Conservation (phyloP, 2,888 invertebrate species). For the Drosophila acutilabella region DNA sequence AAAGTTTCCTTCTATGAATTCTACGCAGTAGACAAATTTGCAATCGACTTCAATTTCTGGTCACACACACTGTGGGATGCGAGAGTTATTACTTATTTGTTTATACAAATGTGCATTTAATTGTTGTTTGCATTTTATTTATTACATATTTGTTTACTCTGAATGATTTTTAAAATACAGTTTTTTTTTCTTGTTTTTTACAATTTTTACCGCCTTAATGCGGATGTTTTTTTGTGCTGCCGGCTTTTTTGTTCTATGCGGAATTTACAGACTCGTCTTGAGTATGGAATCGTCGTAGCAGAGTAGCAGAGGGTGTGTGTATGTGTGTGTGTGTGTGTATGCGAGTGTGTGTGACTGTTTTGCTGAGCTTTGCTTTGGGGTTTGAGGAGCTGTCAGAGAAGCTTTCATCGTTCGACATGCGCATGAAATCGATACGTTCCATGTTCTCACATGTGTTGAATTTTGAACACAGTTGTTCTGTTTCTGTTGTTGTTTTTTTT, state of each 20-base stretch:
- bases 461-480: conserved; percentile 28
- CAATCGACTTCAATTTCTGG: conserved; percentile 39
- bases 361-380: conserved; percentile 30
- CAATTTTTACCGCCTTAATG: conserved; percentile 44
- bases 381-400: background rate
- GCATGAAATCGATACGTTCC: conserved; percentile 74
- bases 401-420: conserved; percentile 52
- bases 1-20: conserved; percentile 10
- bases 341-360: conserved; percentile 9
- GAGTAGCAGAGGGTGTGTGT: conserved; percentile 1
- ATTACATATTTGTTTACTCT: conserved; percentile 46
- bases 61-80: conserved; percentile 13
- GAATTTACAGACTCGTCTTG: conserved; percentile 13
- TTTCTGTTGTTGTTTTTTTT: conserved; percentile 29
- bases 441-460: conserved; percentile 33
- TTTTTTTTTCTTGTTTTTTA: conserved; percentile 14
- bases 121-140: conserved; percentile 48
- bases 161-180: conserved; percentile 6
- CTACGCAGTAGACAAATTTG: conserved; percentile 16
- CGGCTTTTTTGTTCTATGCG: conserved; percentile 42
- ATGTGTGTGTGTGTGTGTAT: conserved; percentile 7
- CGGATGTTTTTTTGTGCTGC: conserved; percentile 73
- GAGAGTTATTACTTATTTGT: conserved; percentile 49
- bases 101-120: conserved; percentile 69
- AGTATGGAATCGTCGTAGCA: conserved; percentile 1